A percentile compares a stretch with the other conserved stretches of the same genome.
Evolutionary conservation across 2,113 vertebrate species (phyloP).

Genomic region (Rhynchomys soricoides): DNA sequence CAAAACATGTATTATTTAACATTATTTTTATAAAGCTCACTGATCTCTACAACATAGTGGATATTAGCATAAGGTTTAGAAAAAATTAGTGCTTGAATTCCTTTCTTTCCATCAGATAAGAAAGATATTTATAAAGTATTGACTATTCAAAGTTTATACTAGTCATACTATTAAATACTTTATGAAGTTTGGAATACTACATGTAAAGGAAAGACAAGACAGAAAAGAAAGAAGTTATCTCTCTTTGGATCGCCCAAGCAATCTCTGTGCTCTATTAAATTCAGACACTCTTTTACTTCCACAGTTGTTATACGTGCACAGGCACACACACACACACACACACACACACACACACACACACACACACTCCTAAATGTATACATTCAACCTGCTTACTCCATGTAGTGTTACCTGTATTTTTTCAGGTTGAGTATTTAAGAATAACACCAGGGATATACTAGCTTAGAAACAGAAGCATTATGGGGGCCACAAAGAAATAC

Average conservation of each 20-base stretch:
- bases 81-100: neutral
- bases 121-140: neutral
- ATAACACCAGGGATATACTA: neutral
- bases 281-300: neutral
- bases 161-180: neutral
- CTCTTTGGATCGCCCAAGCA: neutral
- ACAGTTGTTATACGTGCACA: neutral
- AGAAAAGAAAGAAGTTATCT: neutral
- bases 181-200: neutral
- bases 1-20: neutral
- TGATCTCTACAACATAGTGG: neutral
- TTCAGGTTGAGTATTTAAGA: neutral
- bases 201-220: too few species aligned
- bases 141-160: neutral
- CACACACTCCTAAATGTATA: neutral
- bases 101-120: neutral
- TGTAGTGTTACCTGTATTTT: neutral
- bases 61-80: neutral
- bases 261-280: neutral
- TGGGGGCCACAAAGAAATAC: neutral
- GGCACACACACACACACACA: neutral
- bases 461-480: neutral
- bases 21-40: neutral
- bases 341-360: neutral
- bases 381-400: neutral